Base-by-base conservation (phyloP, 2,888 invertebrate genomes). In the Eupithecia pulchellata region DNA sequence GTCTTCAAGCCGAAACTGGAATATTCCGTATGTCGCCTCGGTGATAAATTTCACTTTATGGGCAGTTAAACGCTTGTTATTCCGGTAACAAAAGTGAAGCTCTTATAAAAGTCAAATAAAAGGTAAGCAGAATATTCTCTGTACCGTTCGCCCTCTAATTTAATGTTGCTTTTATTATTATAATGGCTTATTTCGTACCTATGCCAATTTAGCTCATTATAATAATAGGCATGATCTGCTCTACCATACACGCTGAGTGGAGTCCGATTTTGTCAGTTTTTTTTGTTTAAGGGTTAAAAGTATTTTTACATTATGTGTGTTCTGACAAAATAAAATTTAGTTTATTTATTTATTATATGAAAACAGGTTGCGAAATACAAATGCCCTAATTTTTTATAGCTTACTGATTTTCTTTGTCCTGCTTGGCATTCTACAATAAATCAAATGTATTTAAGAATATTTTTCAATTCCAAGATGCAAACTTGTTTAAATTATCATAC, bases 51-150 rank as follows among this genome's bases (percentile, higher is more conserved):
- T 82, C 75, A 77, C 81, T 91, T 91, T 90, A 91, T 88, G 88
- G 89, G 86, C 89, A 88, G 89, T 91, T 90, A 90, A 91, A 89
- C 84, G 89, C 82, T 86, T 89, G 89, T 89, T 89, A 88, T 86
- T 85, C 84, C 84, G 79, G 83, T 85, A 84, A 87, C 86, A 87
- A 86, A 88, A 85, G 84, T 84, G 86, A 84, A 82, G 81, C 81
- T 81, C 82, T 82, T 79, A 80, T 80, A 83, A 85, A 83, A 82
- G 78, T 82, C 81, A 82, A 84, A 87, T 85, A 85, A 84, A 86
- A 84, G 79, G 80, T 82, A 81, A 79, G 79, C 80, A 79, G 77
- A 81, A 81, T 82, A 74, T 79, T 79, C 73, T 73, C 79, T 72
- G 63, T 69, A 74, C 69, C 66, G 29, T 69, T 77, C 76, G 61